phyloP scores from a whole-genome alignment of 1,140 invertebrate genomes.

The Archegozetes longisetosus region DNA sequence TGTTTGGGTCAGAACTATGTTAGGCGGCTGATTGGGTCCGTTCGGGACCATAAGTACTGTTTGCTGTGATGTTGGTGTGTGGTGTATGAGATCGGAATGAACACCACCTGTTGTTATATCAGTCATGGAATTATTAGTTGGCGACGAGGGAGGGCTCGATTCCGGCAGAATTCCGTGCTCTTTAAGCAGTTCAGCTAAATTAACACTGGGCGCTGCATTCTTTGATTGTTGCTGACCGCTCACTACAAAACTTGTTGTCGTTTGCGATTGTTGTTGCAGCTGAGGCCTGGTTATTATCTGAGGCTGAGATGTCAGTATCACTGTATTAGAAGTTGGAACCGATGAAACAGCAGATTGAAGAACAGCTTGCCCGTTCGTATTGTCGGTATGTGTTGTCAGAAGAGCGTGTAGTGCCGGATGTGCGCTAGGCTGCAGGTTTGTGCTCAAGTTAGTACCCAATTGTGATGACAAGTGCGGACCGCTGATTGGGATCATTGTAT shows the following conservation, averaged over 20 bases:
- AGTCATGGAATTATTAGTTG: neutral
- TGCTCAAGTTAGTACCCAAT: neutral
- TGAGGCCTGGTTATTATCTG: neutral
- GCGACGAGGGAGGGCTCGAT: slow-evolving; percentile 15
- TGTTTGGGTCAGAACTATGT: neutral
- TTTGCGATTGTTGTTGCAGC: neutral
- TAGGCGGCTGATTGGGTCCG: neutral
- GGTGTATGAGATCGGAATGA: neutral
- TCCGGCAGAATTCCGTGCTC: slow-evolving; percentile 23
- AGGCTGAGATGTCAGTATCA: neutral
- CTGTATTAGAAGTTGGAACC: neutral
- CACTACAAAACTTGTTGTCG: neutral
- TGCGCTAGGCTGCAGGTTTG: neutral
- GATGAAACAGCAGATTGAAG: neutral
- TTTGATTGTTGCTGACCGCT: neutral
- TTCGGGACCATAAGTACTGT: slow-evolving; percentile 11
- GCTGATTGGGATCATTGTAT: neutral
- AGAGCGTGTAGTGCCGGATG: neutral
- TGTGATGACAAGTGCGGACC: neutral
- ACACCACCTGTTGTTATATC: neutral
- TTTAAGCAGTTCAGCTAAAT: slow-evolving; percentile 24
- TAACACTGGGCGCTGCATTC: slow-evolving; percentile 15
- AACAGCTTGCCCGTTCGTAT: neutral
- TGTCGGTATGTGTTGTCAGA: neutral
- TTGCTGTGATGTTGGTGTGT: slow-evolving; percentile 6